Evolutionary conservation across 2,888 invertebrate species (phyloP).

Genomic region (Listrodromus nycthemerus): DNA sequence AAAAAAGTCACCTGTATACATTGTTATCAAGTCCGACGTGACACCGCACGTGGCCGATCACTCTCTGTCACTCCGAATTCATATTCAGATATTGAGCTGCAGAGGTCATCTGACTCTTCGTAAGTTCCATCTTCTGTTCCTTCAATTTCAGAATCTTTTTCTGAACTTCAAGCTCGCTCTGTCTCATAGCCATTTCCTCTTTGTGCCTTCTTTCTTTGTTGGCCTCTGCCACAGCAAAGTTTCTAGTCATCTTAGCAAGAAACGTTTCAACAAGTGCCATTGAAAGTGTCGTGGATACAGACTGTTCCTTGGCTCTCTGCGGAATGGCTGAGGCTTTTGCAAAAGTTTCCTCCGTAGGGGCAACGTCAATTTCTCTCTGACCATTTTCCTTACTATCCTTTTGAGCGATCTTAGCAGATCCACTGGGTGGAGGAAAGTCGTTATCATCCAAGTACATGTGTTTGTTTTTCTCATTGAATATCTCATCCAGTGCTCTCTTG

Average conservation of each 20-base stretch:
- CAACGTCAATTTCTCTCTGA: not conserved
- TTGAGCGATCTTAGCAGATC: conserved; percentile 62
- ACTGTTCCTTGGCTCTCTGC: not conserved
- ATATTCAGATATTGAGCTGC: conserved; percentile 67
- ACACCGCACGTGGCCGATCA: not conserved
- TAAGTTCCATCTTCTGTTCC: conserved; percentile 75
- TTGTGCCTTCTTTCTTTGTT: conserved; percentile 76
- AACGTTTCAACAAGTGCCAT: conserved; percentile 59
- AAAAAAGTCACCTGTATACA: not conserved
- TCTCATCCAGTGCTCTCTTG: conserved; percentile 79
- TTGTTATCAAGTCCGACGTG: not conserved
- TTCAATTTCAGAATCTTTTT: conserved; percentile 75
- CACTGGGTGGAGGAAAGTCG: conserved; percentile 69
- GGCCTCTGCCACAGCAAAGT: conserved; percentile 72
- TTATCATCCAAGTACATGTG: conserved; percentile 74
- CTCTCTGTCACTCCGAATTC: conserved; percentile 18
- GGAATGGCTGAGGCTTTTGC: not conserved
- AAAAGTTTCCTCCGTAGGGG: conserved; percentile 47
- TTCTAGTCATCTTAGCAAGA: conserved; percentile 70
- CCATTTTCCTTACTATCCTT: conserved; percentile 13
- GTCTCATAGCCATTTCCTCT: conserved; percentile 74
- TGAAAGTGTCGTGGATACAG: not conserved
- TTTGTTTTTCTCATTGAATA: conserved; percentile 76
- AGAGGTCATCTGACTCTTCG: conserved; percentile 72
- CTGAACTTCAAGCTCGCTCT: conserved; percentile 75